Conservation (phyloP, 2,797 vertebrate genomes). For the Schizopygopsis pylzovi region DNA sequence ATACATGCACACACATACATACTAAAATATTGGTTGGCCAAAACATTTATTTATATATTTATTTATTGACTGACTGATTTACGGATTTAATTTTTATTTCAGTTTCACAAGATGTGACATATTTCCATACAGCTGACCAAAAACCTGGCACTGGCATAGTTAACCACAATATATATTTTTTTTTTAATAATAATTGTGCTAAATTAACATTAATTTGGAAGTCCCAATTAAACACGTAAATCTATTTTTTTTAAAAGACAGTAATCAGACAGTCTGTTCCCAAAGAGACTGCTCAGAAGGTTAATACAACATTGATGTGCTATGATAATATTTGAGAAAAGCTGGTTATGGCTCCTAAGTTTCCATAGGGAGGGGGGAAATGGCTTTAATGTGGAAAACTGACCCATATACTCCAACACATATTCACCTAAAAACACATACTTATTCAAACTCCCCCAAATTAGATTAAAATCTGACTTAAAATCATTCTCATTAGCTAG, state of each 20-base stretch:
- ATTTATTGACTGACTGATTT: neutral
- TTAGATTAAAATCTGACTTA: neutral
- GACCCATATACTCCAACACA: slow-evolving; percentile 22
- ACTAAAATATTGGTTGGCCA: neutral
- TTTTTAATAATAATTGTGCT: neutral
- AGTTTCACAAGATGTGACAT: slow-evolving; percentile 26
- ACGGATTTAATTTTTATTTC: neutral
- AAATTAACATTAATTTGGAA: slow-evolving; percentile 21
- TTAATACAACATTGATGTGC: slow-evolving; percentile 59
- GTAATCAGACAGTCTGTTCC: slow-evolving; percentile 52
- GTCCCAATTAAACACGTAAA: slow-evolving; percentile 31
- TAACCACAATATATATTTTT: neutral
- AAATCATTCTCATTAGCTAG: neutral
- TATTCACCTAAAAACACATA: neutral
- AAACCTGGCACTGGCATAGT: neutral
- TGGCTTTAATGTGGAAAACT: slow-evolving; percentile 16
- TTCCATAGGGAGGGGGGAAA: neutral
- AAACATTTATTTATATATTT: neutral
- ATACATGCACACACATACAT: neutral
- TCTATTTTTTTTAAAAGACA: slow-evolving; percentile 21
- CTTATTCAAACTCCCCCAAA: neutral
- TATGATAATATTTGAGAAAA: slow-evolving; percentile 29
- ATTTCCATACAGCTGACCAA: slow-evolving; percentile 66
- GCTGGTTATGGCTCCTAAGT: neutral
- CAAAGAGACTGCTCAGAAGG: slow-evolving; percentile 60